Percentiles rank a stretch among this genome's conserved stretches.
Conservation (phyloP, 2,888 invertebrate genomes). For the Cataglyphis livida region DNA sequence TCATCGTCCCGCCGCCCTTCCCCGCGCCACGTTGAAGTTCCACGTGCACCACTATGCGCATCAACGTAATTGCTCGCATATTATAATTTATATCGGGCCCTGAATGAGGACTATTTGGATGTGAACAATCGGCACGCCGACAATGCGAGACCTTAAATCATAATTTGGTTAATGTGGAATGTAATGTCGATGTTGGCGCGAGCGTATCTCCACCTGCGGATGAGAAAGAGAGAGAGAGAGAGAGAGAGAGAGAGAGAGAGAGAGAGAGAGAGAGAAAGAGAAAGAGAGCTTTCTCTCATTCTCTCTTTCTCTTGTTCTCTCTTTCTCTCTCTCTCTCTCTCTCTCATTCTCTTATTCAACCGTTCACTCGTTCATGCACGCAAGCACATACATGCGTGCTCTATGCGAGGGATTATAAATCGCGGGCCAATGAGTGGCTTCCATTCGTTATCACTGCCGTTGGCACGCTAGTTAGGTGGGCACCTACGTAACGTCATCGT, state of each 20-base stretch:
- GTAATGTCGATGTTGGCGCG: constrained; percentile 84
- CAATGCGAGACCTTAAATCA: constrained; percentile 85
- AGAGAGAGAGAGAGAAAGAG: neutral
- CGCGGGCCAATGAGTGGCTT: constrained; percentile 83
- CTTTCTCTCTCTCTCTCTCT: constrained; percentile 11
- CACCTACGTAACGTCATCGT: constrained; percentile 60
- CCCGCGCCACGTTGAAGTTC: constrained; percentile 61
- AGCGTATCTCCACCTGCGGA: constrained; percentile 80
- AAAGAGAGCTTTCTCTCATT: constrained; percentile 15
- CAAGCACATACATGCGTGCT: constrained; percentile 64
- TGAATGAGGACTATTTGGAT: constrained; percentile 82
- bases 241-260: constrained; percentile 20
- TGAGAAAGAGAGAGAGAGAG: constrained; percentile 56
- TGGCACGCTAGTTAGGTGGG: constrained; percentile 78
- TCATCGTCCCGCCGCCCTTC: constrained; percentile 49
- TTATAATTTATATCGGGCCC: constrained; percentile 82
- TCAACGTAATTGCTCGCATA: constrained; percentile 82
- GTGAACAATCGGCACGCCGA: constrained; percentile 83
- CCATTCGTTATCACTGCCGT: constrained; percentile 83
- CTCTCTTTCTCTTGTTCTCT: constrained; percentile 13
- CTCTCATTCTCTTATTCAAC: constrained; percentile 28
- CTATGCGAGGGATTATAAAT: constrained; percentile 82
- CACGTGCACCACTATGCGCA: constrained; percentile 76
- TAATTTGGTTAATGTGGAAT: constrained; percentile 85
- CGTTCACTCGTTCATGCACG: constrained; percentile 32